phyloP scores from a whole-genome alignment of 2,113 vertebrate species.

The Strix aluco region DNA sequence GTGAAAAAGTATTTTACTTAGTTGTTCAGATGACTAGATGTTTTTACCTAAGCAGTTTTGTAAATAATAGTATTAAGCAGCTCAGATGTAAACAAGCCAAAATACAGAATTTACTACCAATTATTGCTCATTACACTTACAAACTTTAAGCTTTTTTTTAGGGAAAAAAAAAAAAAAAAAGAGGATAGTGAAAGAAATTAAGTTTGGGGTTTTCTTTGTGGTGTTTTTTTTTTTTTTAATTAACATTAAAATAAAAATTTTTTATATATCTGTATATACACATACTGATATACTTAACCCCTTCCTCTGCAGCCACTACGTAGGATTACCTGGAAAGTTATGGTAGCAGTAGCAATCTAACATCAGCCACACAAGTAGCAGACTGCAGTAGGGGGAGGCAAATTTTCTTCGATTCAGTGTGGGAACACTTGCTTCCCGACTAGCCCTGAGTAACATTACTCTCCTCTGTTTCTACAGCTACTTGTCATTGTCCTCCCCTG shows the following conservation, averaged over 20 bases:
- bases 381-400: not conserved
- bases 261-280: no score
- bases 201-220: not conserved
- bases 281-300: no score
- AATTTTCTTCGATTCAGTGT: not conserved
- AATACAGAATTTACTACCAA: not conserved
- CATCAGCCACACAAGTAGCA: not conserved
- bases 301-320: not conserved
- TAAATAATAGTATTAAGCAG: not conserved
- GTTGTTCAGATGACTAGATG: not conserved
- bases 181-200: not conserved
- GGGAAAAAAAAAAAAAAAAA: not conserved
- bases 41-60: not conserved
- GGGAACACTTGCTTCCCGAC: accelerated
- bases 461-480: not conserved
- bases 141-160: accelerated
- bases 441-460: accelerated
- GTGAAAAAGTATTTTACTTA: not conserved
- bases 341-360: not conserved
- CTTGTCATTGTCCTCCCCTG: not conserved
- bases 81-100: not conserved
- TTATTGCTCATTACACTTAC: not conserved
- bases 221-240: not conserved
- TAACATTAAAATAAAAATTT: not conserved
- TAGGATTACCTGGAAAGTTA: not conserved